These are phyloP conservation scores for Octonoba sinensis DNA, from an alignment of 2,888 invertebrate species.

Conservation along the genomic window DNA sequence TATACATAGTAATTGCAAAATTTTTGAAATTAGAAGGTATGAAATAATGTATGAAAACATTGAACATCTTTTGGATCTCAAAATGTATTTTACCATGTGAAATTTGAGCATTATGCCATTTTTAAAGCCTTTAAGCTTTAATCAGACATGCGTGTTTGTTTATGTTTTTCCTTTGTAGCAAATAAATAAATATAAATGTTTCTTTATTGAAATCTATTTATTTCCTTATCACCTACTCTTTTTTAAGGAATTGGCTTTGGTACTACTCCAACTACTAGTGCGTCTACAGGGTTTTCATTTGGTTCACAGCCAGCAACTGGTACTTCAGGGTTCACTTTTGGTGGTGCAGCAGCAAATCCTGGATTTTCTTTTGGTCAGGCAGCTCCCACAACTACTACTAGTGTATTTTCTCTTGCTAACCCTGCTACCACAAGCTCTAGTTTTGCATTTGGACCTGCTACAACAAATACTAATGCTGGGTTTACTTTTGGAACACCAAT, in stretches of 20 bases:
- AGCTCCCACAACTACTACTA: constrained; percentile 18
- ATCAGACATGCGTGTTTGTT: no score
- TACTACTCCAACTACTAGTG: constrained; percentile 23
- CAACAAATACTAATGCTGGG: constrained; percentile 20
- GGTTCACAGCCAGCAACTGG: constrained; percentile 19
- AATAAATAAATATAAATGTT: no score
- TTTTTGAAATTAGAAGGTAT: no score
- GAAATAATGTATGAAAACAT: no score
- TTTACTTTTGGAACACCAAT: constrained; percentile 31
- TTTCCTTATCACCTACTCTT: neutral
- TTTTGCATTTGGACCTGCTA: constrained; percentile 25
- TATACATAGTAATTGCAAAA: no score
- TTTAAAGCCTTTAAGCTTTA: no score
- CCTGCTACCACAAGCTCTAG: constrained; percentile 19
- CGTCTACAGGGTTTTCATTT: constrained; percentile 38
- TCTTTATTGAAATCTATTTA: neutral
- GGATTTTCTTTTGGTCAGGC: constrained; percentile 23
- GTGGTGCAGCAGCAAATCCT: constrained; percentile 6
- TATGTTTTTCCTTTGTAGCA: no score
- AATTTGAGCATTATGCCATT: no score
- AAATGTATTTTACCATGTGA: no score
- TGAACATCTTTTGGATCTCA: no score
- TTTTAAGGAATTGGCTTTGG: constrained; percentile 34
- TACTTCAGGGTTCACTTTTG: constrained; percentile 8
- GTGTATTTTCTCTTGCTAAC: constrained; percentile 31